Conservation (phyloP, 2,113 vertebrate species). For the Halcyon senegalensis region DNA sequence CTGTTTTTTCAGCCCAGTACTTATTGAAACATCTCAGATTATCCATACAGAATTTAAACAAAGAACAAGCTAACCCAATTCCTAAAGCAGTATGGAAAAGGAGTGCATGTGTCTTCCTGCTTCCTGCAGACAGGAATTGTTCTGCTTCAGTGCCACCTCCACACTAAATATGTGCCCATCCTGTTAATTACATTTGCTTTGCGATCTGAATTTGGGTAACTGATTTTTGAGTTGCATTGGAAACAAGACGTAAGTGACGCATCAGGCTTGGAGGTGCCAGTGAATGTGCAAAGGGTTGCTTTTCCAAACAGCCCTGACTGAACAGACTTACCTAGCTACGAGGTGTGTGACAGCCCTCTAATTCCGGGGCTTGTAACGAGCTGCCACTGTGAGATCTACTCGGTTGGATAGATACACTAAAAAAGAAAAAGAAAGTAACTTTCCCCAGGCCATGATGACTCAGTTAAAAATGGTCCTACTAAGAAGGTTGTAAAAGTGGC, state of each 20-base stretch:
- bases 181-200: neutral
- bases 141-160: neutral
- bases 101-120: neutral
- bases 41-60: neutral
- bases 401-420: neutral
- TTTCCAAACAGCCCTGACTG: neutral
- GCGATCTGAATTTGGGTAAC: neutral
- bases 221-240: neutral
- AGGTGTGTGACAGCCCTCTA: neutral
- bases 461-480: constrained; percentile 53
- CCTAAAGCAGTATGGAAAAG: neutral
- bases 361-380: neutral
- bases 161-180: neutral
- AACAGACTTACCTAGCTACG: neutral
- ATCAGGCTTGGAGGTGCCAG: neutral
- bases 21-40: neutral
- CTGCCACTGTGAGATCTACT: neutral
- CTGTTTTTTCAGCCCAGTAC: neutral
- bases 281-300: neutral
- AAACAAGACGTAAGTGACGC: neutral
- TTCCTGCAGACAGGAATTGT: neutral
- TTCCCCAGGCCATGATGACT: constrained; percentile 36
- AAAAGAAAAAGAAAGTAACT: constrained; percentile 16
- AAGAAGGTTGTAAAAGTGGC: constrained; percentile 36
- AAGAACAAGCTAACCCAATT: neutral